A percentile compares a stretch with the other conserved stretches of the same genome.
Evolutionary conservation across 2,797 vertebrate species (phyloP).

Genomic region (Pteronotus mesoamericanus): DNA sequence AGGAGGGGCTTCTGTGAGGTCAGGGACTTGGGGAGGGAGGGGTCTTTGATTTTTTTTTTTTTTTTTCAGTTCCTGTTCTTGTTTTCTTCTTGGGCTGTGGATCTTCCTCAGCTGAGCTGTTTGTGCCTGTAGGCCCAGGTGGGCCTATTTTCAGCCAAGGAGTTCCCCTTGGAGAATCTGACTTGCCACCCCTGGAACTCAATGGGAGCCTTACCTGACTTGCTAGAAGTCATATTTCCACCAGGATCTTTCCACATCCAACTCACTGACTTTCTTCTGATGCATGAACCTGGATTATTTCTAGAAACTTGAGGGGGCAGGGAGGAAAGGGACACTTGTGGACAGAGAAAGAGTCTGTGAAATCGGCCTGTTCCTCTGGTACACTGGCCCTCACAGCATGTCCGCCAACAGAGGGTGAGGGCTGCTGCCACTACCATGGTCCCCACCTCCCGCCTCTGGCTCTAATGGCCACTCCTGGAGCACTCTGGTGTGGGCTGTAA

Average conservation of each 20-base stretch:
- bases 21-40: background rate
- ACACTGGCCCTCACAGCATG: background rate
- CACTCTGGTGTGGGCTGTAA: background rate
- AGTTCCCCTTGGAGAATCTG: background rate
- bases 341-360: background rate
- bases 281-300: constrained; percentile 47
- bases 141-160: constrained; percentile 47
- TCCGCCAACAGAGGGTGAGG: background rate
- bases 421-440: background rate
- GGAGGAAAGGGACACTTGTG: background rate
- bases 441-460: background rate
- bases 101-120: background rate
- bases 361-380: background rate
- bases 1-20: background rate
- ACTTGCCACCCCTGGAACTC: background rate
- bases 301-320: constrained; percentile 11
- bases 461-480: background rate
- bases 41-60: background rate
- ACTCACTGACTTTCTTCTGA: constrained; percentile 49
- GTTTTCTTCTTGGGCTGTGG: constrained; percentile 10
- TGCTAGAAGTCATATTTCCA: constrained; percentile 53
- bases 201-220: constrained; percentile 30
- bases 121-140: background rate
- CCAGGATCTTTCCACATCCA: constrained; percentile 1
- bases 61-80: background rate